Evolutionary conservation across 2,888 invertebrate genomes (phyloP), one percentile per base, ranked within the genome.

Genomic region (Hirtodrosophila trivittata): DNA sequence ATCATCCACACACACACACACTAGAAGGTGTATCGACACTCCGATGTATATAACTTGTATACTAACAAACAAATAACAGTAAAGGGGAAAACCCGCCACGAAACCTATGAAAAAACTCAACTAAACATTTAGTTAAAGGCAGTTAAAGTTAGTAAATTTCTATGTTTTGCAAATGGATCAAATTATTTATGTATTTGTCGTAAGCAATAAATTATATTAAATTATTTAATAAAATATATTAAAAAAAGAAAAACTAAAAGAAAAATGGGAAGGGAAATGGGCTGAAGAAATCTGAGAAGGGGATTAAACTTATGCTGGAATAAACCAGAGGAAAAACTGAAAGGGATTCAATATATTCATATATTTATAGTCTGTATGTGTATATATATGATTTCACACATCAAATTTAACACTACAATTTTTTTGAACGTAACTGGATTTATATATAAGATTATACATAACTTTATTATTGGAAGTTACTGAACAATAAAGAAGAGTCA

Each of bases 181-280:
- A 74, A 59, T 63, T 64, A 71, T 78, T 76, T 68, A 83, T 78
- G 56, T 78, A 68, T 55, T 68, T 76, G 60, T 72, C 64, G 71
- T 78, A 83, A 80, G 78, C 67, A 75, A 65, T 60, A 60, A 76
- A 72, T 60, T 38, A 47, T 63, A 82, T 59, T 66, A 74, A 82
- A 66, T 74, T 70, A 77, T 83, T 74, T 3, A 71, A 75, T 56
- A 58, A 64, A 58, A 33, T 45, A 39, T 50, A 38, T 7, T 9
- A 1, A 59, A 49, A 57, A 28, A 9, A 9, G 2, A 10, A 33
- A 38, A 28, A 28, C n/a, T 28, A 1, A 28, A 28, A 28, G 7
- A 9, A n/a, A 28, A 28, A 1, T 21, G 5, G n/a, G n/a, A 21
- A 21, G 18, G 18, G 18, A 21, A 21, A 21, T 5, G 3, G 3